Evolutionary conservation across 2,113 vertebrate species (phyloP).

Genomic region (Oncorhynchus nerka): DNA sequence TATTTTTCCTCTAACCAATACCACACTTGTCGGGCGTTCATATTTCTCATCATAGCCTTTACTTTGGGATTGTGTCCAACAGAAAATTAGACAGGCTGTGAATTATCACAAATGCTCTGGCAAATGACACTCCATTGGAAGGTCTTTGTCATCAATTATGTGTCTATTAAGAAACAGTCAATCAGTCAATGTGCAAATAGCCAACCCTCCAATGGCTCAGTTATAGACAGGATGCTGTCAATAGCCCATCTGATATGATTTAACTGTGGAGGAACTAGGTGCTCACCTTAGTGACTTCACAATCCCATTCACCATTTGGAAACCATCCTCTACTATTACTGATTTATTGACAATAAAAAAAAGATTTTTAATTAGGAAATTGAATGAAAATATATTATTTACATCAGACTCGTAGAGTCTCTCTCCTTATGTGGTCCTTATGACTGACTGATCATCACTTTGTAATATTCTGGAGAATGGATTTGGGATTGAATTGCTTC

Average conservation of each 20-base stretch:
- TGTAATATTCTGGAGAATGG: conserved; percentile 1
- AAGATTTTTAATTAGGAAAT: no score
- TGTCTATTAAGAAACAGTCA: conserved; percentile 99
- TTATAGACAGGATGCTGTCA: conserved; percentile 89
- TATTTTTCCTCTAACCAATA: conserved; percentile 47
- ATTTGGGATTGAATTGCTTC: conserved; percentile 34
- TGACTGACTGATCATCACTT: no score
- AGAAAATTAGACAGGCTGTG: conserved; percentile 77
- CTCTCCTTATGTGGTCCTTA: no score
- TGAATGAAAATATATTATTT: conserved; percentile 20
- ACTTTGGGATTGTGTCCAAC: conserved; percentile 72
- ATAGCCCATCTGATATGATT: conserved; percentile 87
- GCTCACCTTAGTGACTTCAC: conserved; percentile 68
- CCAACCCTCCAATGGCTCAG: conserved; percentile 81
- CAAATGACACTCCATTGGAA: conserved; percentile 90
- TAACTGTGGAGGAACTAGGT: conserved; percentile 78
- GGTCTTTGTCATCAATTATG: conserved; percentile 98
- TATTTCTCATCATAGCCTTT: conserved; percentile 59
- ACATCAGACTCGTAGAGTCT: conserved; percentile 9
- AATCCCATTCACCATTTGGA: conserved; percentile 31
- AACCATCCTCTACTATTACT: conserved; percentile 31
- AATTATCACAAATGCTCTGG: conserved; percentile 79
- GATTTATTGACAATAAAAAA: conserved; percentile 55
- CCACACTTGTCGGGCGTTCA: conserved; percentile 45
- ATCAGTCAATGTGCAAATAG: conserved; percentile 91